Conservation (phyloP, 2,113 vertebrate genomes). For the Brachypteracias leptosomus region DNA sequence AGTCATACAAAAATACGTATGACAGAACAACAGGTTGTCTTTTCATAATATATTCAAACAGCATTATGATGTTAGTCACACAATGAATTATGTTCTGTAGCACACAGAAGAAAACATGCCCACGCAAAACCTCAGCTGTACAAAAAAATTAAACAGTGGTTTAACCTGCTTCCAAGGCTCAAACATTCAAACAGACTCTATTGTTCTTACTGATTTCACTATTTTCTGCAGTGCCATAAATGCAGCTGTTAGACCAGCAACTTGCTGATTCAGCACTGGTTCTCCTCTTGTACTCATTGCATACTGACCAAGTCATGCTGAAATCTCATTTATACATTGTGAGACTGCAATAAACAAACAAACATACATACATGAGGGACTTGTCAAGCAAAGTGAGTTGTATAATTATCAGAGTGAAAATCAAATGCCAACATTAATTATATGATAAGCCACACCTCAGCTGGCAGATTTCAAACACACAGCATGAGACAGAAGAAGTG, state of each 20-base stretch:
- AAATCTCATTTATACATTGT: slow-evolving; percentile 34
- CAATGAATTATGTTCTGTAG: neutral
- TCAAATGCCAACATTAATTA: slow-evolving; percentile 6
- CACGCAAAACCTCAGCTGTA: neutral
- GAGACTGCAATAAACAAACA: slow-evolving; percentile 7
- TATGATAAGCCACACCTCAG: slow-evolving; percentile 1
- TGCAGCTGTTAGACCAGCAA: neutral
- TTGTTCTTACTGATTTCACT: neutral
- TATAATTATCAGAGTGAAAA: slow-evolving; percentile 9
- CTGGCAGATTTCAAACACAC: neutral
- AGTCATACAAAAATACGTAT: neutral
- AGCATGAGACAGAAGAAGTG: neutral
- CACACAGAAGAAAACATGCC: neutral
- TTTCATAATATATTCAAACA: neutral
- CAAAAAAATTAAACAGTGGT: neutral
- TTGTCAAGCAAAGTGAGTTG: neutral
- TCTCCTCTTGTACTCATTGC: slow-evolving; percentile 12
- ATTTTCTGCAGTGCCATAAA: neutral
- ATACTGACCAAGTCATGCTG: neutral
- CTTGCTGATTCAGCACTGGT: neutral
- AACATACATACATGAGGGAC: neutral
- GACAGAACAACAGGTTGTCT: neutral
- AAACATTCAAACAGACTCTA: neutral
- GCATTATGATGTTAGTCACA: neutral
- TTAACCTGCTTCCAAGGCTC: slow-evolving; percentile 3